Conservation (phyloP, 2,113 vertebrate genomes). For the Petromus typicus region DNA sequence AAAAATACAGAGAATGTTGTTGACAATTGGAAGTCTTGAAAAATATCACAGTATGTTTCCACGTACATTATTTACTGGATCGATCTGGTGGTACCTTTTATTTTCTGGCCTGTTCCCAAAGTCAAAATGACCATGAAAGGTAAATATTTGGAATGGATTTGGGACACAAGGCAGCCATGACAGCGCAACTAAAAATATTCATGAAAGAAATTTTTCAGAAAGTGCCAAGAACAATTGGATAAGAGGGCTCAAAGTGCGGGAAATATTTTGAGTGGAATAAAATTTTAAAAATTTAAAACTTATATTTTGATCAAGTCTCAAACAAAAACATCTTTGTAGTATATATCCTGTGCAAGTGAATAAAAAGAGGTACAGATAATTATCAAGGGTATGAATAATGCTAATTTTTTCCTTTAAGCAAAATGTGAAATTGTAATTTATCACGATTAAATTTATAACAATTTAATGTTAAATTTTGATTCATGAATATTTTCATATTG, state of each 20-base stretch:
- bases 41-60: not conserved
- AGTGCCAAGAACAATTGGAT: not conserved
- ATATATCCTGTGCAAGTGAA: not conserved
- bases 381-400: not conserved
- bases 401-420: not conserved
- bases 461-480: not conserved
- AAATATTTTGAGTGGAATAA: not conserved
- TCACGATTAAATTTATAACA: too few species aligned
- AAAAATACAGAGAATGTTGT: not conserved
- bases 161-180: not conserved
- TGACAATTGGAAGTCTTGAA: not conserved
- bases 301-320: not conserved
- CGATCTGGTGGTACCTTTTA: not conserved
- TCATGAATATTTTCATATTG: not conserved
- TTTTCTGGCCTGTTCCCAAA: not conserved
- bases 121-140: not conserved
- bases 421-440: not conserved
- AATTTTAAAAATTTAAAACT: not conserved
- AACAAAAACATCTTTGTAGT: not conserved
- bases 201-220: not conserved
- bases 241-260: not conserved
- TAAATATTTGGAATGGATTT: not conserved
- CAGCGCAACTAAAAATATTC: not conserved
- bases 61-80: not conserved
- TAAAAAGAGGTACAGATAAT: constrained; percentile 5